Conservation (phyloP, 1,140 invertebrate genomes). For the Gyrodactylus bullatarudis region DNA sequence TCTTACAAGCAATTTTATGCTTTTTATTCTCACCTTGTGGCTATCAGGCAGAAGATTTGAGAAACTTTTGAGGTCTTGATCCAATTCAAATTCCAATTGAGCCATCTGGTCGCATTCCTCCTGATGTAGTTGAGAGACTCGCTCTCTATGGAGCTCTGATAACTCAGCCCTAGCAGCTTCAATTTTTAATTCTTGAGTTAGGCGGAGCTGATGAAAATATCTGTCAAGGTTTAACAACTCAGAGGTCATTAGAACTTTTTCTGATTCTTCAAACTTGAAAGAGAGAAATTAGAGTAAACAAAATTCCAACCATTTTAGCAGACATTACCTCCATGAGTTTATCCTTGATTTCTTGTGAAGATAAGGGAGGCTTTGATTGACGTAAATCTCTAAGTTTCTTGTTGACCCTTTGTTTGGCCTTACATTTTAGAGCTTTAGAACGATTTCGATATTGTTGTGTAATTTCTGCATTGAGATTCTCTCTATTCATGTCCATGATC, state of each 20-base stretch:
- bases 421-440: neutral
- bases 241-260: neutral
- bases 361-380: neutral
- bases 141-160: neutral
- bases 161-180: neutral
- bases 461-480: neutral
- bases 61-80: neutral
- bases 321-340: neutral
- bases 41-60: neutral
- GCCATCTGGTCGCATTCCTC: neutral
- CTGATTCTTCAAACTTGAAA: neutral
- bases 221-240: neutral
- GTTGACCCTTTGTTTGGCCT: neutral
- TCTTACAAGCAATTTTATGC: no score
- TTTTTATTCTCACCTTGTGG: neutral
- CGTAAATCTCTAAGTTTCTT: neutral
- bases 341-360: neutral
- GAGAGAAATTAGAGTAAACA: no score
- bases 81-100: neutral
- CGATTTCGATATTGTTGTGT: neutral
- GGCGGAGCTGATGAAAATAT: neutral
- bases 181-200: neutral
- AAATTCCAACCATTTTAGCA: neutral
- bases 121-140: neutral
- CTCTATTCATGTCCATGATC: neutral